phyloP scores from a whole-genome alignment of 2,797 vertebrate species.

The Chaunax sp. region DNA sequence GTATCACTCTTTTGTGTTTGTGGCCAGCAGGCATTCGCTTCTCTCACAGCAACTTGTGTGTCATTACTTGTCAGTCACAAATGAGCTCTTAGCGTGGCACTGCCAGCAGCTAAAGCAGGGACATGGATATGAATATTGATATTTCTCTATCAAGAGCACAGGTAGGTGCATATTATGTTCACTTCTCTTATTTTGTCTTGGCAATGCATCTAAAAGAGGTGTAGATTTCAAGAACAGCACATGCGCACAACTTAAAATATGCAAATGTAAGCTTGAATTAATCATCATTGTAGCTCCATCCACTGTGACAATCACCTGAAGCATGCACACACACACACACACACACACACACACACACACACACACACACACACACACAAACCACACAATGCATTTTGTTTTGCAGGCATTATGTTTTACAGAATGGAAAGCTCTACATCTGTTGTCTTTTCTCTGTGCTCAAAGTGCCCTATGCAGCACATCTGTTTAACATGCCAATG shows the following conservation, averaged over 20 bases:
- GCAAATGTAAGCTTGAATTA: constrained; percentile 18
- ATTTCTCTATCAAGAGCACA: constrained; percentile 37
- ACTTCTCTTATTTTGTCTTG: background rate
- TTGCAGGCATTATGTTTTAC: constrained; percentile 40
- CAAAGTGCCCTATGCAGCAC: constrained; percentile 12
- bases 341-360: background rate
- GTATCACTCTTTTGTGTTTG: constrained; percentile 37
- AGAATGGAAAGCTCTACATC: constrained; percentile 35
- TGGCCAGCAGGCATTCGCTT: constrained; percentile 51
- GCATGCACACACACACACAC: background rate
- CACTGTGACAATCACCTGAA: background rate
- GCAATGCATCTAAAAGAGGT: constrained; percentile 5
- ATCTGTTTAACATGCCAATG: constrained; percentile 41
- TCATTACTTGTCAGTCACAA: constrained; percentile 69
- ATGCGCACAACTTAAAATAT: background rate
- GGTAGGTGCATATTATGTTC: constrained; percentile 44
- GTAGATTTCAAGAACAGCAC: background rate
- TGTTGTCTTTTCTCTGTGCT: constrained; percentile 38
- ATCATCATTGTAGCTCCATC: constrained; percentile 27
- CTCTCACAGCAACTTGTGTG: constrained; percentile 38
- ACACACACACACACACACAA: background rate
- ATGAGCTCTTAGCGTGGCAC: constrained; percentile 40
- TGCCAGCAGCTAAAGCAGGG: constrained; percentile 40
- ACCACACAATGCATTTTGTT: constrained; percentile 9
- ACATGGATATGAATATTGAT: constrained; percentile 62